Evolutionary conservation across 2,797 vertebrate genomes (phyloP), one percentile per base, ranked within the genome.

Genomic region (Crypturellus tataupa): DNA sequence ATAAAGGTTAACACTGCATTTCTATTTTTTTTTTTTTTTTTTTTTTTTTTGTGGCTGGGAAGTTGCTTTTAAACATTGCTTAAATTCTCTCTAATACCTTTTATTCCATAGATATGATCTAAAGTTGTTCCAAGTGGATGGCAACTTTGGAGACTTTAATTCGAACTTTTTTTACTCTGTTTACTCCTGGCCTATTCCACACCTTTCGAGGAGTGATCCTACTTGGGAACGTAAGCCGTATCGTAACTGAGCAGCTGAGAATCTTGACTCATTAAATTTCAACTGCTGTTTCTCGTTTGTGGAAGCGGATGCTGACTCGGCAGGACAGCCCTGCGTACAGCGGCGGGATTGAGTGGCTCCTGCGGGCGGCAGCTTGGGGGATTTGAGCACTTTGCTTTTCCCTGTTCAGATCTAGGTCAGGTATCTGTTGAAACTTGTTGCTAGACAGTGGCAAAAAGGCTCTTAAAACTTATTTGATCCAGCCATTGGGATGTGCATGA

Each of bases 1-100:
- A 80, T 96, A 71, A 91, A 96, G 71, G 64, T 68, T 89, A 88
- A 85, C 83, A 71, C 67, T 85, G 91, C 88, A 80, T 94, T 95
- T 85, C 78, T 81, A 84, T 78, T 12, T 12, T 47, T 47, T 23
- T 47, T 47, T 47, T 12, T 47, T 49, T 47, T 18, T 19, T 47
- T 47, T 47, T 47, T 47, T 47, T 47, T 24, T 47, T 68, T 82
- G 71, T 85, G 87, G 94, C 60, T 91, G 78, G 62, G 35, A 65
- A 65, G 75, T 78, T 82, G 40, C 64, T 93, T 89, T 85, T 80
- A 81, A 79, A 76, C 59, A 70, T 58, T 84, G n/a, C 2, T 9
- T 60, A 27, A 80, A 20, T 31, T 73, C 40, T 80, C 62, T 69
- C 39, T 67, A 37, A 15, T 78, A 69, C 63, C 72, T 95, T 2